These are phyloP conservation scores for Pseudopleuronectes americanus DNA, from an alignment of 2,797 vertebrate genomes.

Conservation along the genomic window DNA sequence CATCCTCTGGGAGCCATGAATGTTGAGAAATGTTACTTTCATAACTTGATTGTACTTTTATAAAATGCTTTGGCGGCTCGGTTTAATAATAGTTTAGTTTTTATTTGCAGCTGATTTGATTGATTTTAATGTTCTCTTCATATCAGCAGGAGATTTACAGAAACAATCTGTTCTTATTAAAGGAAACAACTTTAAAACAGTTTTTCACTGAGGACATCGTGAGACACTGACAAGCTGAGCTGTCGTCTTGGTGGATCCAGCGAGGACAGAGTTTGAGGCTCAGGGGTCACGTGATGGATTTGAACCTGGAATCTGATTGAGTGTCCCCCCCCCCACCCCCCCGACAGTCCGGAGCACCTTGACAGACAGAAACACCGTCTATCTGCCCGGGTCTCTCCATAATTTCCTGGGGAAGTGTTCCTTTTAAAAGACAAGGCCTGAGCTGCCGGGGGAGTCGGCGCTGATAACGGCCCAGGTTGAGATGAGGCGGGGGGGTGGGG, in stretches of 20 bases:
- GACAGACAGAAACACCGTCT: constrained; percentile 53
- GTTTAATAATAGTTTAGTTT: too few relatives aligned
- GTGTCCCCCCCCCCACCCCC: constrained; percentile 24
- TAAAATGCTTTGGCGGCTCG: too few relatives aligned
- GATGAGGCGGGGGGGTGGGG: constrained; percentile 20
- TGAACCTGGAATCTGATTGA: constrained; percentile 59
- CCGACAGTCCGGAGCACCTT: constrained; percentile 30
- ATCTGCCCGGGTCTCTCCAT: constrained; percentile 59
- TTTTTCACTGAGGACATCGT: neutral
- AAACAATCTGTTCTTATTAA: too few relatives aligned
- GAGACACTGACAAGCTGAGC: too few relatives aligned
- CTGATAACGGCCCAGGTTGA: constrained; percentile 69
- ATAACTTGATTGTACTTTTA: too few relatives aligned
- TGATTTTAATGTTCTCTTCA: too few relatives aligned
- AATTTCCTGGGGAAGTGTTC: constrained; percentile 78
- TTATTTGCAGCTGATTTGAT: too few relatives aligned
- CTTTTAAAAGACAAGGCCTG: constrained; percentile 69
- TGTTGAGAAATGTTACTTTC: neutral
- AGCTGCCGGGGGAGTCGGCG: constrained; percentile 55
- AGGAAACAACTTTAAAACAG: too few relatives aligned
- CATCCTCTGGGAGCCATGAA: neutral
- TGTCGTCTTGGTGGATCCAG: too few relatives aligned
- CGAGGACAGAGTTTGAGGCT: neutral
- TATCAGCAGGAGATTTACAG: too few relatives aligned
- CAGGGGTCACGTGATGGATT: constrained; percentile 58